Evolutionary conservation across 2,888 invertebrate genomes (phyloP), one percentile per base, ranked within the genome.

Genomic region (Tribolium freemani): DNA sequence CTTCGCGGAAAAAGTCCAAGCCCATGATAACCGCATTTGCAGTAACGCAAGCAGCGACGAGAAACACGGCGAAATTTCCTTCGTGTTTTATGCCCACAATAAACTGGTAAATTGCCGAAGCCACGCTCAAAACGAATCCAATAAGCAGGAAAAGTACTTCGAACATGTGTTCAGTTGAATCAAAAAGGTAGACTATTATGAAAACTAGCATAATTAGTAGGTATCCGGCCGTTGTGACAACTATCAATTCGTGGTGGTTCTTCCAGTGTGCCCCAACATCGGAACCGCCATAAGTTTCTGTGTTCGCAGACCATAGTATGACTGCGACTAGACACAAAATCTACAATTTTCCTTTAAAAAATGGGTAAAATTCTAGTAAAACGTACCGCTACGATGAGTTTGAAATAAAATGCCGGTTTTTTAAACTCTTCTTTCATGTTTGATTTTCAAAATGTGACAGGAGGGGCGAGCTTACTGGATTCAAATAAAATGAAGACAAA

Each of bases 121-220:
- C 16, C 3, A 51, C 2, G 16, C 51, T 31, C 8, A 64, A 2
- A 3, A 50, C 9, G 8, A n/a, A 4, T 13, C 64, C 64, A 13
- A 10, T 5, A n/a, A 9, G 1, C 9, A 64, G n/a, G 51, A 64
- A 50, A 0, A 50, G 38, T 5, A 51, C 0, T 64, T 64, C 64
- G n/a, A 51, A 48, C 3, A 50, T 38, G n/a, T 8, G 50, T 10
- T 64, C n/a, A 16, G 64, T 51, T 8, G 50, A 50, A 31, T 46
- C 48, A n/a, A 31, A n/a, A 2, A 64, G 8, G 20, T 64, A 64
- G 10, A 51, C 38, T 16, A 31, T 16, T 6, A 64, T 1, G 16
- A 64, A 38, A 13, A 64, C 38, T 5, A 30, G 5, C 26, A 30
- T 13, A 2, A 64, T 64, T 5, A 64, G 1, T 0, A 64, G 51